A percentile compares a stretch with the other conserved stretches of the same genome.
Conservation (phyloP, 2,113 vertebrate species). For the Rynchops niger region DNA sequence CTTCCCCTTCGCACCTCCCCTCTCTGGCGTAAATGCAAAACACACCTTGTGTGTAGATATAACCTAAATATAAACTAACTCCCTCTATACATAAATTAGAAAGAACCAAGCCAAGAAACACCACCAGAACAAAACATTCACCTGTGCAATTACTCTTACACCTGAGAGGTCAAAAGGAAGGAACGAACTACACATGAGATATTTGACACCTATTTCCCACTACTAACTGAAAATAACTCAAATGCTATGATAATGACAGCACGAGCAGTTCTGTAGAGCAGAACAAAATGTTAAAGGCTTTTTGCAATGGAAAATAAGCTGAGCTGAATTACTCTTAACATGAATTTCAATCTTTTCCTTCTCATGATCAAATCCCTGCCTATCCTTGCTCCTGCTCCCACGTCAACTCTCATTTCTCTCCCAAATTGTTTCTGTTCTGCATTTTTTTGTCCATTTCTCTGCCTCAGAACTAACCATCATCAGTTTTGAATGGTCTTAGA, state of each 20-base stretch:
- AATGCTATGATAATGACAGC: not conserved
- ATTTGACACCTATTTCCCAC: not conserved
- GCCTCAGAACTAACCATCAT: not conserved
- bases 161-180: not conserved
- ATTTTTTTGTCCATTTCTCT: not conserved
- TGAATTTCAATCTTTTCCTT: not conserved
- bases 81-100: not conserved
- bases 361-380: not conserved
- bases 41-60: not conserved
- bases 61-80: not conserved
- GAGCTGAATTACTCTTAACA: not conserved
- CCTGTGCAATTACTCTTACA: not conserved
- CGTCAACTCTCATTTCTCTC: not conserved
- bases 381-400: not conserved
- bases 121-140: not conserved
- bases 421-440: not conserved
- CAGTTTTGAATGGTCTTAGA: not conserved
- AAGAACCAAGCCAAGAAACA: not conserved
- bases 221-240: not conserved
- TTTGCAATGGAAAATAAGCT: not conserved
- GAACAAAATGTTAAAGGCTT: not conserved
- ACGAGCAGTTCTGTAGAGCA: not conserved
- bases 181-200: not conserved
- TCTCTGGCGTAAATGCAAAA: not conserved
- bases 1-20: not conserved